These are phyloP conservation scores for Myopa tessellatipennis DNA, from an alignment of 2,888 invertebrate species.

Conservation along the genomic window DNA sequence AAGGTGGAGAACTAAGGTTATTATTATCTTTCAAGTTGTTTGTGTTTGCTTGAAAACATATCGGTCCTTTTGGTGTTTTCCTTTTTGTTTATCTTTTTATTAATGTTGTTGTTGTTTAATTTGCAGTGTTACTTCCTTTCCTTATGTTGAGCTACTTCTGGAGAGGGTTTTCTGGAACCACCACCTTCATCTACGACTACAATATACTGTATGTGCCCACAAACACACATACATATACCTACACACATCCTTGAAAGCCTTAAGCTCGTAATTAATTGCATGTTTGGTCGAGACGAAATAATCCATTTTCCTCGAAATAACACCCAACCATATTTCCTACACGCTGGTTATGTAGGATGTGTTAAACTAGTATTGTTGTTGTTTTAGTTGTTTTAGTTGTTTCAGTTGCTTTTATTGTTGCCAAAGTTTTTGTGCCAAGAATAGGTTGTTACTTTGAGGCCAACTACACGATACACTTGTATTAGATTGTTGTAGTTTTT, in stretches of 20 bases:
- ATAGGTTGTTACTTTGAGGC: not conserved
- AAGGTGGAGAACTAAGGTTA: conserved; percentile 55
- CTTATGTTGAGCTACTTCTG: conserved; percentile 41
- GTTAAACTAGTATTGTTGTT: conserved; percentile 32
- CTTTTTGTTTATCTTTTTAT: conserved; percentile 48
- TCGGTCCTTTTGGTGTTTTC: conserved; percentile 39
- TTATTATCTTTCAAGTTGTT: conserved; percentile 62
- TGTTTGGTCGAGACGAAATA: conserved; percentile 68
- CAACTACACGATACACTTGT: conserved; percentile 4
- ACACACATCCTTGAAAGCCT: conserved; percentile 54
- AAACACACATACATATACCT: not conserved
- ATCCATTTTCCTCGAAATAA: conserved; percentile 57
- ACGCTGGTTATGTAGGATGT: conserved; percentile 35
- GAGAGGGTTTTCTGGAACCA: not conserved
- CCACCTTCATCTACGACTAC: conserved; percentile 24
- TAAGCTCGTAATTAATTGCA: conserved; percentile 68
- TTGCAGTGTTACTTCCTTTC: not conserved
- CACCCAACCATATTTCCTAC: conserved; percentile 2
- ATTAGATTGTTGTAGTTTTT: not conserved
- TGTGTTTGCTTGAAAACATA: conserved; percentile 29
- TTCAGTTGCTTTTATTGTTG: conserved; percentile 10
- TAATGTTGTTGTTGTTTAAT: not conserved
- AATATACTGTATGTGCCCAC: conserved; percentile 40
- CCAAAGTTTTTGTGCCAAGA: not conserved
- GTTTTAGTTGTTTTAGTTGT: conserved; percentile 15